These are phyloP conservation scores for Chloroclysta siterata DNA, from an alignment of 2,888 invertebrate species.

Conservation along the genomic window DNA sequence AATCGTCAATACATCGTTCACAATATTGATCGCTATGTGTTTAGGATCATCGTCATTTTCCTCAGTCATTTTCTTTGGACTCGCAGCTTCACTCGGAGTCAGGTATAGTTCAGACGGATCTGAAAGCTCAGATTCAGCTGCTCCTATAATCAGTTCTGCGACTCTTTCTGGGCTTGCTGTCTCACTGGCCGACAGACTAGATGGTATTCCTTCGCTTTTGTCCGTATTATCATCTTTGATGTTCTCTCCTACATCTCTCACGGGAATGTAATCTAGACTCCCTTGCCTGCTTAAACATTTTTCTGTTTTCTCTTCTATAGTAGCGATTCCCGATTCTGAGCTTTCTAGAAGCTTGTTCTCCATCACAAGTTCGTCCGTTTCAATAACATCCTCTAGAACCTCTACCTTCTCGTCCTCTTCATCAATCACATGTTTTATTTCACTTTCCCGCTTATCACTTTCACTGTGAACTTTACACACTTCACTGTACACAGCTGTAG, in stretches of 20 bases:
- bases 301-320: slow-evolving; percentile 65
- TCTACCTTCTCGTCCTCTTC: slow-evolving; percentile 54
- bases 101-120: slow-evolving; percentile 89
- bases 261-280: slow-evolving; percentile 80
- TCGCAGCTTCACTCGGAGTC: slow-evolving; percentile 87
- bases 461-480: slow-evolving; percentile 86
- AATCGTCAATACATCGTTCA: slow-evolving; percentile 78
- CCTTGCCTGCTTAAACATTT: slow-evolving; percentile 73
- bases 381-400: slow-evolving; percentile 45
- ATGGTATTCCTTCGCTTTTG: slow-evolving; percentile 79
- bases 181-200: slow-evolving; percentile 78
- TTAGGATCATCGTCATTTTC: slow-evolving; percentile 70
- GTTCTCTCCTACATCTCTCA: slow-evolving; percentile 76
- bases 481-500: slow-evolving; percentile 85
- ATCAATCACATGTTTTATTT: slow-evolving; percentile 66
- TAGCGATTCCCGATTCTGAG: slow-evolving; percentile 73
- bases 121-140: slow-evolving; percentile 86
- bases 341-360: slow-evolving; percentile 70
- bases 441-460: slow-evolving; percentile 63
- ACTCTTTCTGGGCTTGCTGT: slow-evolving; percentile 78
- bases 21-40: slow-evolving; percentile 75
- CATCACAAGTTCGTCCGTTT: slow-evolving; percentile 61
- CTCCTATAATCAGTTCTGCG: slow-evolving; percentile 65
- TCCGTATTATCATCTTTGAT: slow-evolving; percentile 78
- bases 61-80: slow-evolving; percentile 73